Percentiles rank a stretch among this genome's conserved stretches.
Evolutionary conservation across 2,113 vertebrate species (phyloP).

Genomic region (Lophius piscatorius): DNA sequence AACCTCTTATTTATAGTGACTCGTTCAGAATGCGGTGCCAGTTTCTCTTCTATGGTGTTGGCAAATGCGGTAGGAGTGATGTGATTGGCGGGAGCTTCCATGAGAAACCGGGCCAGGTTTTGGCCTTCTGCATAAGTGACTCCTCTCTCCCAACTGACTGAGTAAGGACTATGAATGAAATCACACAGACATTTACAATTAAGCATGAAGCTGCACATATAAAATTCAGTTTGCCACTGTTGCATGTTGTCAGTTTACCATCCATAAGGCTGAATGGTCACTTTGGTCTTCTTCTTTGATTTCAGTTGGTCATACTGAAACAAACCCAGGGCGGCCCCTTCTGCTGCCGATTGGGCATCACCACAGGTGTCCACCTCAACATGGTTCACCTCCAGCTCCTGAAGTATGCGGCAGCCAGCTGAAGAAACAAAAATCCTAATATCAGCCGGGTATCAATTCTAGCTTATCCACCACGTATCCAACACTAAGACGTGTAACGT

Average conservation of each 20-base stretch:
- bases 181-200: conserved; percentile 5
- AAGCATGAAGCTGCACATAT: neutral
- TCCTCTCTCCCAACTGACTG: conserved; percentile 87
- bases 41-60: conserved; percentile 85
- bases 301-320: conserved; percentile 93
- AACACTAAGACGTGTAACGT: neutral
- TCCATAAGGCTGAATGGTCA: conserved; percentile 83
- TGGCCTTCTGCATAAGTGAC: conserved; percentile 90
- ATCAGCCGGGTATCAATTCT: neutral
- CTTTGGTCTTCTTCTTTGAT: conserved; percentile 87
- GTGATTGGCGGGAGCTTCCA: conserved; percentile 95
- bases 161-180: conserved; percentile 74
- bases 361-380: conserved; percentile 95
- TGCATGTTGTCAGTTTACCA: conserved; percentile 76
- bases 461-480: neutral
- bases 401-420: conserved; percentile 90
- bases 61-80: conserved; percentile 92
- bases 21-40: conserved; percentile 75
- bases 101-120: conserved; percentile 91
- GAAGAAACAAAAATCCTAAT: neutral
- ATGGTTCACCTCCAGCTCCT: conserved; percentile 87
- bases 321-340: conserved; percentile 90
- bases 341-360: conserved; percentile 92
- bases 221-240: neutral
- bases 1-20: conserved; percentile 88